phyloP scores from a whole-genome alignment of 2,113 vertebrate genomes.

The Bubo scandiacus region DNA sequence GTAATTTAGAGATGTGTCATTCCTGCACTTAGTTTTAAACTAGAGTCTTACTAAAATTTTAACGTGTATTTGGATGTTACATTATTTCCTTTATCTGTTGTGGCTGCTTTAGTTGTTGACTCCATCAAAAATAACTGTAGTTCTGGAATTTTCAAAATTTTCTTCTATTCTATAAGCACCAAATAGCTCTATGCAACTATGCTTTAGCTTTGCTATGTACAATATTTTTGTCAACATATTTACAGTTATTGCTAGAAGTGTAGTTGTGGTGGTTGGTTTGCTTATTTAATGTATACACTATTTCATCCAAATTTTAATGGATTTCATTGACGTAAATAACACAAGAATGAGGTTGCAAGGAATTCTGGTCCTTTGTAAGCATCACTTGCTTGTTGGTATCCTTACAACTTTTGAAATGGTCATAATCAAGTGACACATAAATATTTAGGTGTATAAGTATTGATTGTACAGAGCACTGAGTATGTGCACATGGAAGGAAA shows the following conservation, averaged over 20 bases:
- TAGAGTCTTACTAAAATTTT: background rate
- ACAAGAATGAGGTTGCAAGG: background rate
- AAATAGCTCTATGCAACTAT: background rate
- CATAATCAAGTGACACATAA: background rate
- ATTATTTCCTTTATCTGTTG: background rate
- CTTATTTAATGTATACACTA: background rate
- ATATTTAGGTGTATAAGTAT: background rate
- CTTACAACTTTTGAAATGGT: background rate
- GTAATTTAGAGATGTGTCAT: background rate
- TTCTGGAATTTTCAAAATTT: background rate
- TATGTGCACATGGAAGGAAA: background rate
- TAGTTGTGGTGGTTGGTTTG: background rate
- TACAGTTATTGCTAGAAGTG: background rate
- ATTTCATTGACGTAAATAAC: background rate
- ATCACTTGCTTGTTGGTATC: background rate
- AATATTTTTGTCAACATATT: background rate
- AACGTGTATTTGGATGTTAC: background rate
- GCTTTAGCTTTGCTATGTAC: background rate
- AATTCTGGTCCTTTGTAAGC: background rate
- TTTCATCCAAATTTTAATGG: background rate
- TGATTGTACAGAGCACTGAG: background rate
- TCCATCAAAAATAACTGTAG: background rate
- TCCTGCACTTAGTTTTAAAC: background rate
- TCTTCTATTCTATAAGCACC: background rate
- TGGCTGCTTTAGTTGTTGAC: background rate